A percentile compares a stretch with the other conserved stretches of the same genome.
Evolutionary conservation across 1,140 invertebrate species (phyloP).

Genomic region (Reticulitermes speratus): DNA sequence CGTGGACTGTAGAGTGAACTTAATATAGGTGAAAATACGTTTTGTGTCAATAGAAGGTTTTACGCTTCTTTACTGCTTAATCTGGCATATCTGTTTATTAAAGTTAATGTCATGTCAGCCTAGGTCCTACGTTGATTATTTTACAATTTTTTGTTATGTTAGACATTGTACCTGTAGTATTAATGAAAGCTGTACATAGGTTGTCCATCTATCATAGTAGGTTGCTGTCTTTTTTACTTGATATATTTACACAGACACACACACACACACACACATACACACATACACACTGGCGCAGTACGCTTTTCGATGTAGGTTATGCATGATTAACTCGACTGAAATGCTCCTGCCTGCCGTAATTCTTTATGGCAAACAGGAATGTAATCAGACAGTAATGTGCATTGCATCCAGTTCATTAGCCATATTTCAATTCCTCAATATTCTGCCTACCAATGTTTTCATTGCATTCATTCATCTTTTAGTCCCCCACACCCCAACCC

Average conservation of each 20-base stretch:
- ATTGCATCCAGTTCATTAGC: conserved; percentile 18
- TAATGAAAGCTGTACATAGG: background rate
- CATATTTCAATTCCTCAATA: conserved; percentile 19
- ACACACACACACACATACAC: too few species aligned
- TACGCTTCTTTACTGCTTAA: too few species aligned
- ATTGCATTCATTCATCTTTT: conserved; percentile 19
- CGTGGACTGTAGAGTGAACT: too few species aligned
- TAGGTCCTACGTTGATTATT: background rate
- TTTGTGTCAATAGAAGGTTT: too few species aligned
- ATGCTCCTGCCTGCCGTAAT: background rate
- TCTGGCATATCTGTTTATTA: too few species aligned
- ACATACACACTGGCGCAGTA: background rate
- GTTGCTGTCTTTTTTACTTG: background rate
- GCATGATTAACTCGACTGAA: background rate
- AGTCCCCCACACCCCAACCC: background rate
- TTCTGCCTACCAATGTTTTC: conserved; percentile 6
- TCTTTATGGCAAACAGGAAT: background rate
- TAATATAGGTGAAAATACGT: too few species aligned
- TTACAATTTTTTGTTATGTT: background rate
- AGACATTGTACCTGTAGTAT: background rate
- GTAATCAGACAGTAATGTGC: conserved; percentile 2
- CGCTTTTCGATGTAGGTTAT: background rate
- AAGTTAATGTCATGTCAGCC: too few species aligned
- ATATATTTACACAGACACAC: background rate
- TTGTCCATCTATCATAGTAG: background rate